Evolutionary conservation across 2,113 vertebrate genomes (phyloP).

Genomic region (Megaceryle maxima): DNA sequence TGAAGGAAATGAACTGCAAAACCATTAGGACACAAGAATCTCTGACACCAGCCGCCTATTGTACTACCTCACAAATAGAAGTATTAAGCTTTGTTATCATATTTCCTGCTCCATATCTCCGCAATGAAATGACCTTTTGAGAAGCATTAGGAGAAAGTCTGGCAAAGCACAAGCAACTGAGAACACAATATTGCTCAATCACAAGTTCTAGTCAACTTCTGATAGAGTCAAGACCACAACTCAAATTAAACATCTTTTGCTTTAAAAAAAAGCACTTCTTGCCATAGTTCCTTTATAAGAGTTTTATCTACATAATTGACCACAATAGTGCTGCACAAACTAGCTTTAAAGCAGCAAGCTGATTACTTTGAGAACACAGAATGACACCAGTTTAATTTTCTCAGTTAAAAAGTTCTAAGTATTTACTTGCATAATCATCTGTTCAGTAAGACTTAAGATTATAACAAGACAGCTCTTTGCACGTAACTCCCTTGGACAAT

Average conservation of each 20-base stretch:
- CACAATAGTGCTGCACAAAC: not conserved
- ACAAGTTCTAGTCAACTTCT: not conserved
- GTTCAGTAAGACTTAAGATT: not conserved
- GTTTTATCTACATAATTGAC: not conserved
- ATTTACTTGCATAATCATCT: not conserved
- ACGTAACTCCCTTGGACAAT: not conserved
- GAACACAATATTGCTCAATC: not conserved
- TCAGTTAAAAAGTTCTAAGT: not conserved
- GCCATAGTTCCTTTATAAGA: not conserved
- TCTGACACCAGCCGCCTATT: not conserved
- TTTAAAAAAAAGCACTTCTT: not conserved
- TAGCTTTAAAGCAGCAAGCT: not conserved
- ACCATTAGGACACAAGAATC: not conserved
- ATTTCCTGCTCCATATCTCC: not conserved
- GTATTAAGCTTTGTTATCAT: slow-evolving; percentile 5
- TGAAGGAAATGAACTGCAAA: not conserved
- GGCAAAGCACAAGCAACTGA: not conserved
- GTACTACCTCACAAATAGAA: not conserved
- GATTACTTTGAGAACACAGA: not conserved
- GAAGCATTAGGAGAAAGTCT: not conserved
- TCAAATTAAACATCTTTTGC: not conserved
- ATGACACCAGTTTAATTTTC: not conserved
- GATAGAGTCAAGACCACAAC: not conserved
- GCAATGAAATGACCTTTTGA: not conserved
- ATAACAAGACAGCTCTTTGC: not conserved